Evolutionary conservation across 2,888 invertebrate species (phyloP).

Genomic region (Drosophila nr. fundita): DNA sequence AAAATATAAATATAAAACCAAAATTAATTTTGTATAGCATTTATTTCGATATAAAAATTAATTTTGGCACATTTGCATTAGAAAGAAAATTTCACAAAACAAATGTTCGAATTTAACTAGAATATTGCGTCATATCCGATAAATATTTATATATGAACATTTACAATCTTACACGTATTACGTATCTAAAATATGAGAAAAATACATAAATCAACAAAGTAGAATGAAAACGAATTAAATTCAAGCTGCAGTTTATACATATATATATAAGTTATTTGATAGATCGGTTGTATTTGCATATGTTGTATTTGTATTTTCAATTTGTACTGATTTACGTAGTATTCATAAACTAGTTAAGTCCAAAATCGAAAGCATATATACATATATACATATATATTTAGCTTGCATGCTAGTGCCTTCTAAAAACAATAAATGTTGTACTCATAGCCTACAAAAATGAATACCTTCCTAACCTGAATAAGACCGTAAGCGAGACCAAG

Average conservation of each 20-base stretch:
- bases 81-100: background rate
- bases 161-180: conserved; percentile 6
- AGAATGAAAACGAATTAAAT: conserved; percentile 6
- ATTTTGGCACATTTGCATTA: background rate
- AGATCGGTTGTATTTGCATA: conserved; percentile 49
- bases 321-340: conserved; percentile 73
- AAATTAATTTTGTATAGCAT: conserved; percentile 19
- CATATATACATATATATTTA: background rate
- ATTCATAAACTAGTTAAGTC: conserved; percentile 45
- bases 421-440: conserved; percentile 72
- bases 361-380: conserved; percentile 10
- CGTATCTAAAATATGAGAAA: background rate
- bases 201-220: background rate
- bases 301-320: conserved; percentile 47
- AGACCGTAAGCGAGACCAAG: conserved; percentile 34
- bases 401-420: conserved; percentile 64
- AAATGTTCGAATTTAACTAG: background rate
- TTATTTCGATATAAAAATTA: conserved; percentile 4
- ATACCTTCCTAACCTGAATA: conserved; percentile 16
- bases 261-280: conserved; percentile 12
- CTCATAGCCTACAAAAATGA: conserved; percentile 27
- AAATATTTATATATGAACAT: conserved; percentile 15
- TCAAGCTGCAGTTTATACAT: conserved; percentile 11
- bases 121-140: conserved; percentile 2
- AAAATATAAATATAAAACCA: conserved; percentile 2